A percentile compares a stretch with the other conserved stretches of the same genome.
phyloP scores from a whole-genome alignment of 2,888 invertebrate genomes.

The Amphipoea oculea region DNA sequence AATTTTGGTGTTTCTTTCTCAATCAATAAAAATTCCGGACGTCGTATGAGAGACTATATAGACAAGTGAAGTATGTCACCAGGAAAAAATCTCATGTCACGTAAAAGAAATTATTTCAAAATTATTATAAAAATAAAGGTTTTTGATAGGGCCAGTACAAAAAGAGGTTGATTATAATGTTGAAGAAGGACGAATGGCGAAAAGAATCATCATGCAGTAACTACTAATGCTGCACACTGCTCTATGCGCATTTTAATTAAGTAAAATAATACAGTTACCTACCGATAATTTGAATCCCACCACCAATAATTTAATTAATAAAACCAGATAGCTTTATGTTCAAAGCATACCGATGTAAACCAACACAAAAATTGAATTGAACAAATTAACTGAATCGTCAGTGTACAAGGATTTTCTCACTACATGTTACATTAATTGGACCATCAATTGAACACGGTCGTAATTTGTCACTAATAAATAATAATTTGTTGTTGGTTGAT shows the following conservation, averaged over 20 bases:
- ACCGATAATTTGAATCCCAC: conserved; percentile 13
- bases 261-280: neutral
- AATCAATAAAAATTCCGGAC: too few species aligned
- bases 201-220: too few species aligned
- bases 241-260: neutral
- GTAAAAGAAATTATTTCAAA: too few species aligned
- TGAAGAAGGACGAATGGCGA: too few species aligned
- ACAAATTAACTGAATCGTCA: conserved; percentile 30
- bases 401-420: conserved; percentile 35
- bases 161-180: too few species aligned
- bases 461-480: conserved; percentile 58
- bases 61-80: too few species aligned
- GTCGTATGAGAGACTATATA: too few species aligned
- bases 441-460: conserved; percentile 36
- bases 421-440: conserved; percentile 52
- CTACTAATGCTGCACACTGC: too few species aligned
- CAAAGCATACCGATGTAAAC: neutral
- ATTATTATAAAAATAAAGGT: too few species aligned
- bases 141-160: too few species aligned
- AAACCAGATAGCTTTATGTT: conserved; percentile 3
- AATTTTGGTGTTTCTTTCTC: too few species aligned
- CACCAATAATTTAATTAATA: conserved; percentile 13
- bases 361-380: conserved; percentile 22
- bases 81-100: too few species aligned
- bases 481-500: conserved; percentile 26